A percentile compares a stretch with the other conserved stretches of the same genome.
These are phyloP conservation scores for Nematopogon swammerdamellus DNA, from an alignment of 2,888 invertebrate genomes.

Conservation along the genomic window DNA sequence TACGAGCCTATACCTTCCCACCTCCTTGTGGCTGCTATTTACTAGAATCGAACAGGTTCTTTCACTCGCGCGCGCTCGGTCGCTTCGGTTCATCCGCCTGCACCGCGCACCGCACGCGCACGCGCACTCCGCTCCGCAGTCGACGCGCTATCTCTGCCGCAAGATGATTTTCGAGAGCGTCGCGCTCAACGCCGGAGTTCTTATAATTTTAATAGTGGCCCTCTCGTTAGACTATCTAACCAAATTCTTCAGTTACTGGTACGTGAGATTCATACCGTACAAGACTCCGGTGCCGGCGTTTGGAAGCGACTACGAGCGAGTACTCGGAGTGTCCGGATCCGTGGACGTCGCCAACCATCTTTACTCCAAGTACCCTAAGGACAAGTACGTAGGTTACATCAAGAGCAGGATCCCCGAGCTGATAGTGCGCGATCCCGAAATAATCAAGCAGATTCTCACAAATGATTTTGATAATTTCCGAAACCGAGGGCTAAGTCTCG, in stretches of 20 bases:
- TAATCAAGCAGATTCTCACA: constrained; percentile 40
- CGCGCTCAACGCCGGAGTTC: constrained; percentile 30
- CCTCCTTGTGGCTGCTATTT: too few relatives aligned
- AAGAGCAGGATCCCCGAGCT: constrained; percentile 45
- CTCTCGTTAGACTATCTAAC: constrained; percentile 42
- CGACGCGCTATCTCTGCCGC: constrained; percentile 21
- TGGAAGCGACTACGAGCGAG: constrained; percentile 39
- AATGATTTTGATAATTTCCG: constrained; percentile 48
- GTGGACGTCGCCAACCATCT: constrained; percentile 35
- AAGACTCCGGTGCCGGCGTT: constrained; percentile 34
- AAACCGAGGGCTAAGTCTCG: constrained; percentile 45
- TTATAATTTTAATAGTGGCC: constrained; percentile 29
- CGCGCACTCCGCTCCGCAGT: constrained; percentile 27
- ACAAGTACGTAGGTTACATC: constrained; percentile 36
- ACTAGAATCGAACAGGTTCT: too few relatives aligned
- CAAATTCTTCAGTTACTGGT: constrained; percentile 50
- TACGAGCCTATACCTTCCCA: too few relatives aligned
- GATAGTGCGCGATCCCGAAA: constrained; percentile 40
- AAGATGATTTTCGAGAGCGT: constrained; percentile 50
- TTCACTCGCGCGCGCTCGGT: background rate
- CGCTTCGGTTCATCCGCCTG: too few relatives aligned
- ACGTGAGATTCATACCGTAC: constrained; percentile 39
- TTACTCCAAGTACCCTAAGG: constrained; percentile 27
- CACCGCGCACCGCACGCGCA: constrained; percentile 26
- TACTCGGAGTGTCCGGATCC: constrained; percentile 30